Evolutionary conservation across 1,140 invertebrate genomes (phyloP).

Genomic region (Nilaparvata lugens): DNA sequence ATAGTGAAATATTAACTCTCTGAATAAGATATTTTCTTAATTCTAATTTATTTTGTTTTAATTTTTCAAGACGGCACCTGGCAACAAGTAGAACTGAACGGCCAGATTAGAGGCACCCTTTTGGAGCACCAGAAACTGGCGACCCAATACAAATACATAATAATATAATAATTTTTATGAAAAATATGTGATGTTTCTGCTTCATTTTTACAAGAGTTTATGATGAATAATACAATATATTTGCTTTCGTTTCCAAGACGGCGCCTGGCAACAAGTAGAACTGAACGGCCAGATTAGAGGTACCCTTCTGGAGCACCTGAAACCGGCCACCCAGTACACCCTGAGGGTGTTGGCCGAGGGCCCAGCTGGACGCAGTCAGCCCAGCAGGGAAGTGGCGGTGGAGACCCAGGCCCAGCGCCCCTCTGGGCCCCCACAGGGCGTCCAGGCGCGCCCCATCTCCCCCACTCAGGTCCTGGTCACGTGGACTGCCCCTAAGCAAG

Average conservation of each 20-base stretch:
- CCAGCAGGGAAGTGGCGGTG: conserved; percentile 56
- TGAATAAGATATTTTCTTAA: too few relatives aligned
- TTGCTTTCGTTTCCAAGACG: conserved; percentile 36
- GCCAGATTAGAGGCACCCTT: conserved; percentile 48
- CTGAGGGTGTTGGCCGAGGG: conserved; percentile 69
- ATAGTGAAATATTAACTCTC: too few relatives aligned
- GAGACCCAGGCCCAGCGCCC: conserved; percentile 69
- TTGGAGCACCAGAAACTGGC: conserved; percentile 65
- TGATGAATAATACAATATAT: too few relatives aligned
- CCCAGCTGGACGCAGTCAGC: conserved; percentile 57
- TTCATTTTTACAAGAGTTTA: too few relatives aligned
- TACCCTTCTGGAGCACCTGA: conserved; percentile 56
- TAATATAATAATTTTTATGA: too few relatives aligned
- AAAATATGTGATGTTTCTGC: too few relatives aligned
- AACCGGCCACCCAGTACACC: conserved; percentile 66
- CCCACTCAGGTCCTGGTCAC: conserved; percentile 67
- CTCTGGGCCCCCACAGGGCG: conserved; percentile 59
- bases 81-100: conserved; percentile 54
- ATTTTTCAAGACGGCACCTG: conserved; percentile 43
- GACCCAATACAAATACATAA: too few relatives aligned
- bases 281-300: conserved; percentile 49
- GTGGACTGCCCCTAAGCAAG: conserved; percentile 59
- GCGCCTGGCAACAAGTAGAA: conserved; percentile 56
- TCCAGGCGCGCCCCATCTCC: conserved; percentile 58
- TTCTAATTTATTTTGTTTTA: too few relatives aligned